Percentiles rank a stretch among this genome's conserved stretches.
phyloP scores from a whole-genome alignment of 2,113 vertebrate species.

The Lepisosteus oculatus region DNA sequence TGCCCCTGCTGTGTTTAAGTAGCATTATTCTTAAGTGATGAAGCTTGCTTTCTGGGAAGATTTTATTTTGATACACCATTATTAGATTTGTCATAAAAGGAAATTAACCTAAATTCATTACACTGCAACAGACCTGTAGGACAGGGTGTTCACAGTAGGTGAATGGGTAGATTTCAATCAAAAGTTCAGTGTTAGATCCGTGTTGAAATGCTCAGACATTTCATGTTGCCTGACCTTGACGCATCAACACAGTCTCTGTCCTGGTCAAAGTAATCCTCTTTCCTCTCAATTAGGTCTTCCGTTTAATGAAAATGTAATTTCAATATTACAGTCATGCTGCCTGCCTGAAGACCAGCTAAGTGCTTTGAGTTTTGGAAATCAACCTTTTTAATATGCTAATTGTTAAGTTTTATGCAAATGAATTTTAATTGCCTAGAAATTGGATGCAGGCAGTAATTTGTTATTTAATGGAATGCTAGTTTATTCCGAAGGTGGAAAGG shows the following conservation, averaged over 20 bases:
- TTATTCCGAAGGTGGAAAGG: neutral
- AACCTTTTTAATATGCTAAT: slow-evolving; percentile 29
- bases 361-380: slow-evolving; percentile 43
- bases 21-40: neutral
- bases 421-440: slow-evolving; percentile 48
- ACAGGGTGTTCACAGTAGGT: too few species aligned
- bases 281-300: slow-evolving; percentile 51
- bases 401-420: slow-evolving; percentile 44
- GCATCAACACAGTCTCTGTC: slow-evolving; percentile 26
- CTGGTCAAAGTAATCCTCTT: slow-evolving; percentile 49
- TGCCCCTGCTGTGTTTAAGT: neutral
- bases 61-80: slow-evolving; percentile 19
- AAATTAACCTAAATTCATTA: neutral
- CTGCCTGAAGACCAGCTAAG: slow-evolving; percentile 33
- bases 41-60: neutral
- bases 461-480: slow-evolving; percentile 18
- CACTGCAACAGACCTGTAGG: neutral
- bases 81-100: slow-evolving; percentile 11
- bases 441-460: slow-evolving; percentile 38
- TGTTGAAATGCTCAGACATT: slow-evolving; percentile 13
- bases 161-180: neutral
- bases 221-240: slow-evolving; percentile 15
- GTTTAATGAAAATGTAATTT: slow-evolving; percentile 51
- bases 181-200: neutral
- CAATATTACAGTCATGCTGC: slow-evolving; percentile 45